Percentiles rank a stretch among this genome's conserved stretches.
phyloP scores from a whole-genome alignment of 2,888 invertebrate species.

The Girardia tigrina region DNA sequence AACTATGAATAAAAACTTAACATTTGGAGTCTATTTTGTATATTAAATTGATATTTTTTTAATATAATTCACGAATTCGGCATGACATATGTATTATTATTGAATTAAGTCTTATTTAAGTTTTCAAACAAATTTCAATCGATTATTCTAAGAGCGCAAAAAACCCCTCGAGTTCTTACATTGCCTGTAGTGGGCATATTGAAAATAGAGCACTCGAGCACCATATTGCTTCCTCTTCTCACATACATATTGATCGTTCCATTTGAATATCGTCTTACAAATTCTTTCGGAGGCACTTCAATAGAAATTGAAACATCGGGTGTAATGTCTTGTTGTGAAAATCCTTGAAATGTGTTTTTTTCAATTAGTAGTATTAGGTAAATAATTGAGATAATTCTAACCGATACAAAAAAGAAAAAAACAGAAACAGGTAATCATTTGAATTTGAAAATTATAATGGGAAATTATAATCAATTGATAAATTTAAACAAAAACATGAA shows the following conservation, averaged over 20 bases:
- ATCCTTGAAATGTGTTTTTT: not conserved
- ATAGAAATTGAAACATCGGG: not conserved
- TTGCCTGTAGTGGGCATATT: too few species aligned
- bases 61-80: too few species aligned
- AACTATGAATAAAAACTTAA: too few species aligned
- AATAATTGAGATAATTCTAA: not conserved
- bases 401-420: not conserved
- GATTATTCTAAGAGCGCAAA: too few species aligned
- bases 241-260: not conserved
- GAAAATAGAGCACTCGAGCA: not conserved
- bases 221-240: not conserved
- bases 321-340: not conserved
- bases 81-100: too few species aligned
- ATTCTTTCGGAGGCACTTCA: not conserved
- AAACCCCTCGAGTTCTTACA: too few species aligned
- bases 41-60: too few species aligned
- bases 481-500: too few species aligned
- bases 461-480: too few species aligned
- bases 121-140: too few species aligned
- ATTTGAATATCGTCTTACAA: not conserved
- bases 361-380: not conserved
- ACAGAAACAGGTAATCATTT: not conserved
- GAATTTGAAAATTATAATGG: not conserved
- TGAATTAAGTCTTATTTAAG: too few species aligned
- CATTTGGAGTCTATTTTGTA: too few species aligned